These are phyloP conservation scores for Lineus longissimus DNA, from an alignment of 1,140 invertebrate species.

Conservation along the genomic window DNA sequence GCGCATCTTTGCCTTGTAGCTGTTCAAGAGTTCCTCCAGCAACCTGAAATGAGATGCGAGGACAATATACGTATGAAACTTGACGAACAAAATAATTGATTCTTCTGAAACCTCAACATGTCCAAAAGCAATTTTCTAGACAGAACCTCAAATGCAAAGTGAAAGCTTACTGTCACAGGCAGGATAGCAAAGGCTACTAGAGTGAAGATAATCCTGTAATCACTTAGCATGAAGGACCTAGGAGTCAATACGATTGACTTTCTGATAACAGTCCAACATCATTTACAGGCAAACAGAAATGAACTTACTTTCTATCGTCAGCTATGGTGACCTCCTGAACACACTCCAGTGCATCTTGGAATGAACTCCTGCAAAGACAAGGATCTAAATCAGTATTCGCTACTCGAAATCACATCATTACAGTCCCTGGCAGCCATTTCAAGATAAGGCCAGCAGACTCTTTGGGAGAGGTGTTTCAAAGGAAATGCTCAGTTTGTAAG, in stretches of 20 bases:
- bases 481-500: background rate
- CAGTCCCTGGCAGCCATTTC: background rate
- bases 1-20: conserved; percentile 45
- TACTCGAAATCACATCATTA: background rate
- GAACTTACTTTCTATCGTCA: conserved; percentile 37
- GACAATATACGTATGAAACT: no score
- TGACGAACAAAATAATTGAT: no score
- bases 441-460: conserved; percentile 1
- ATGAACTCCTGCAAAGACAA: conserved; percentile 35
- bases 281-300: no score
- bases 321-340: conserved; percentile 30
- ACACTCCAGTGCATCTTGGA: conserved; percentile 40
- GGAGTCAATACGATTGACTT: no score
- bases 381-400: background rate
- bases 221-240: no score
- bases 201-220: conserved; percentile 3
- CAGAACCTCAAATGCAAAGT: no score
- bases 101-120: no score
- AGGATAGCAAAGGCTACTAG: conserved; percentile 3
- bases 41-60: conserved; percentile 24
- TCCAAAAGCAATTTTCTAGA: no score
- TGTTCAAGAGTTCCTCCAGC: conserved; percentile 35
- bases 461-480: background rate
- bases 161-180: no score
- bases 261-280: no score